A percentile compares a stretch with the other conserved stretches of the same genome.
Conservation (phyloP, 1,140 invertebrate genomes). For the Drosophila kepulauana region DNA sequence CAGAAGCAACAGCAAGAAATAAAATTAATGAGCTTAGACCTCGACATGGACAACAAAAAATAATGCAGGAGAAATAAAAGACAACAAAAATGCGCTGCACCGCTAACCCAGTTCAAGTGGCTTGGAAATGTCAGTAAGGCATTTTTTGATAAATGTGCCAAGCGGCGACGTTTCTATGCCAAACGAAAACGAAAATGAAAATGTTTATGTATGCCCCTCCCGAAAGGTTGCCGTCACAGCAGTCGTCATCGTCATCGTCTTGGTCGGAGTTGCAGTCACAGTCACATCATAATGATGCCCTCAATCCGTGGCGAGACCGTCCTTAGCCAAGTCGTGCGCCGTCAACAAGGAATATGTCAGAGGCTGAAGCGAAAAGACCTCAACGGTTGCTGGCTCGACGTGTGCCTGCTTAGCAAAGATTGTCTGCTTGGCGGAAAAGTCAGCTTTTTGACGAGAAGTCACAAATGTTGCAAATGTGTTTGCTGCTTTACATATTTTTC, state of each 20-base stretch:
- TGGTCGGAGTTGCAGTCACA: conserved; percentile 50
- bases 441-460: conserved; percentile 70
- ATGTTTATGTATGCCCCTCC: conserved; percentile 72
- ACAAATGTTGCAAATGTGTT: conserved; percentile 73
- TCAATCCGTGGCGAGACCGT: conserved; percentile 63
- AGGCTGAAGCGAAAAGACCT: conserved; percentile 50
- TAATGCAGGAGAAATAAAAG: background rate
- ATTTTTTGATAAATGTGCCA: conserved; percentile 82
- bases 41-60: conserved; percentile 25
- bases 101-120: conserved; percentile 75
- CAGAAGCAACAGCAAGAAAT: conserved; percentile 58
- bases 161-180: conserved; percentile 54
- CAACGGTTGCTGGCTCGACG: conserved; percentile 61
- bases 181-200: conserved; percentile 78
- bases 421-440: conserved; percentile 41
- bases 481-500: conserved; percentile 46
- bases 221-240: conserved; percentile 58
- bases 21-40: conserved; percentile 67
- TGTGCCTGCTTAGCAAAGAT: conserved; percentile 80
- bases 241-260: background rate
- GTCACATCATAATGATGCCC: conserved; percentile 82
- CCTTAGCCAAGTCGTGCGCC: conserved; percentile 72
- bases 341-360: conserved; percentile 82
- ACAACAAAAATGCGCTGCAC: conserved; percentile 46
- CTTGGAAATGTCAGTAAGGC: conserved; percentile 76